Evolutionary conservation across 2,797 vertebrate species (phyloP).

Genomic region (Hippocampus kuda): DNA sequence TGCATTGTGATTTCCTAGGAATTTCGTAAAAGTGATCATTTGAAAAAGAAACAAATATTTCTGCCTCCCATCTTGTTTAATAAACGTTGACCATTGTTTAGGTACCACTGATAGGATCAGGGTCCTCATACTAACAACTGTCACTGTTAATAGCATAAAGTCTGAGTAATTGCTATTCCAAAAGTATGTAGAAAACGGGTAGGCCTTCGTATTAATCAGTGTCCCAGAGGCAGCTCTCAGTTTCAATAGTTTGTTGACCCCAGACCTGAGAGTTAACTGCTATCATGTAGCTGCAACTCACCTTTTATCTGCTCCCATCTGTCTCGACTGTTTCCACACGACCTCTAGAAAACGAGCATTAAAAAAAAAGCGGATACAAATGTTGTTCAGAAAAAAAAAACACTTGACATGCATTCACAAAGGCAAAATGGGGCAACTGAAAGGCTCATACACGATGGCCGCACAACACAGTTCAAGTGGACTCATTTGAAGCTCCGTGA

Average conservation of each 20-base stretch:
- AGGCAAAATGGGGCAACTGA: neutral
- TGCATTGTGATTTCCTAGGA: too few species aligned
- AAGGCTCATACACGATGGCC: neutral
- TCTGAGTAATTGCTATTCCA: too few species aligned
- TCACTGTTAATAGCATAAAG: too few species aligned
- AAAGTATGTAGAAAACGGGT: neutral
- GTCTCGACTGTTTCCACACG: slow-evolving; percentile 12
- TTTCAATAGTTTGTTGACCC: neutral
- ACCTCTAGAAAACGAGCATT: slow-evolving; percentile 8
- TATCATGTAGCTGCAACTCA: slow-evolving; percentile 34
- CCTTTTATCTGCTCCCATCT: slow-evolving; percentile 74
- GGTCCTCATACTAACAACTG: too few species aligned
- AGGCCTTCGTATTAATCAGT: neutral
- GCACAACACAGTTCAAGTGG: neutral
- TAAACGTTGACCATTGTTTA: too few species aligned
- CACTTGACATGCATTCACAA: neutral
- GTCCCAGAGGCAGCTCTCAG: neutral
- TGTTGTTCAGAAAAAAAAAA: neutral
- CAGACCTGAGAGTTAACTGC: neutral
- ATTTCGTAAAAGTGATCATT: too few species aligned
- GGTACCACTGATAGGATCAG: too few species aligned
- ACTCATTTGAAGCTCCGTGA: neutral
- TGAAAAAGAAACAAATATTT: too few species aligned
- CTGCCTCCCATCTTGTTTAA: too few species aligned
- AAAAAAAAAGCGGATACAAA: neutral